These are phyloP conservation scores for Camponotus floridanus DNA, from an alignment of 1,140 invertebrate genomes.

Conservation along the genomic window DNA sequence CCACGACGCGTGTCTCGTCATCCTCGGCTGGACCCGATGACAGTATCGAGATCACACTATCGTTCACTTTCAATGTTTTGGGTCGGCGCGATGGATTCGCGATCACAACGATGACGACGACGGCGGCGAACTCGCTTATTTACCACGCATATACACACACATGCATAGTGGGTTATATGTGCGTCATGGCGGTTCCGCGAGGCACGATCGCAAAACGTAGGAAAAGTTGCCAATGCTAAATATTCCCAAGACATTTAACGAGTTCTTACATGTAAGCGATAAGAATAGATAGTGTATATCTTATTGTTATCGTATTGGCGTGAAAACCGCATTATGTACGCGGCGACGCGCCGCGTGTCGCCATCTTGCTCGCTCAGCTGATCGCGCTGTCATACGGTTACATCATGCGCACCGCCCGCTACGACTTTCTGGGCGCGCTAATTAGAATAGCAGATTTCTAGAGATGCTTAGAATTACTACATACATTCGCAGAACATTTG, in stretches of 20 bases:
- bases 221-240: not conserved
- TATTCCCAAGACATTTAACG: not conserved
- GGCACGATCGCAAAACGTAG: not conserved
- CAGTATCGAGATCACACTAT: not conserved
- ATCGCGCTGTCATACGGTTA: not conserved
- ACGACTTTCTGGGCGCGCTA: not conserved
- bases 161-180: not conserved
- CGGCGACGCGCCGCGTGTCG: not conserved
- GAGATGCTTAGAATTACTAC: too few relatives aligned
- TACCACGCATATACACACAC: constrained; percentile 8
- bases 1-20: constrained; percentile 54
- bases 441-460: constrained; percentile 5
- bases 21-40: not conserved
- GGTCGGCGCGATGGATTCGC: not conserved
- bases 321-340: not conserved
- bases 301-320: not conserved
- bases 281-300: not conserved
- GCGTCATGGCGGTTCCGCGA: constrained; percentile 34
- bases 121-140: constrained; percentile 37
- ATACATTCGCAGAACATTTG: too few relatives aligned
- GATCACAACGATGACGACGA: not conserved
- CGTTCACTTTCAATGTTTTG: not conserved
- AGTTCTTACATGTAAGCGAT: not conserved
- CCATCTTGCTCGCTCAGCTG: constrained; percentile 7
- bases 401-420: constrained; percentile 2